phyloP scores from a whole-genome alignment of 2,797 vertebrate genomes.

The Monodelphis domestica region DNA sequence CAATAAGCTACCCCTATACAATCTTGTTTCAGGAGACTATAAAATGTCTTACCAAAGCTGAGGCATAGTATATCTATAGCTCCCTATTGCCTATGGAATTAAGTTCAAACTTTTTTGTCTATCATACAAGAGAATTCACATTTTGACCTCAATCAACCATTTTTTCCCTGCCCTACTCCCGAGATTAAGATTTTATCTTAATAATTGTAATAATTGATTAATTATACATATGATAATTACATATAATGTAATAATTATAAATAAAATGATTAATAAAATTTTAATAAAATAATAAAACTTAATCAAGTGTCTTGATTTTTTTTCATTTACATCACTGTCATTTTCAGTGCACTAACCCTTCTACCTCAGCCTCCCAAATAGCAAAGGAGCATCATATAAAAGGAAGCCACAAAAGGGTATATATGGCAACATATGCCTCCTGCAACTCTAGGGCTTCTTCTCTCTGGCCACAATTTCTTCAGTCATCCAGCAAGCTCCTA shows the following conservation, averaged over 20 bases:
- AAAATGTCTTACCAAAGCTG: background rate
- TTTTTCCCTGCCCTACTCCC: background rate
- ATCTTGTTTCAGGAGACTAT: background rate
- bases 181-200: no score
- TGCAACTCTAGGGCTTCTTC: background rate
- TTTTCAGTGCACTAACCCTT: background rate
- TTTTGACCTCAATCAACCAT: background rate
- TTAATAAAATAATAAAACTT: no score
- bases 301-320: no score
- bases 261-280: no score
- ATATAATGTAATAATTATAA: no score
- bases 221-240: no score
- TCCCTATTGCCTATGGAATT: background rate
- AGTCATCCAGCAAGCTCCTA: background rate
- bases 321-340: background rate
- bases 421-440: background rate
- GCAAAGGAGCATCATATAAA: background rate
- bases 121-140: background rate
- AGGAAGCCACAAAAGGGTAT: background rate
- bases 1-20: no score
- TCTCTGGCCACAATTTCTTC: background rate
- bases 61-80: no score
- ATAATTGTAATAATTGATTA: no score
- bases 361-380: no score
- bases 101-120: background rate